Base-by-base conservation (phyloP, 30 jellyfish, hydroid and myxozoan species). In the Mastigias papua region DNA sequence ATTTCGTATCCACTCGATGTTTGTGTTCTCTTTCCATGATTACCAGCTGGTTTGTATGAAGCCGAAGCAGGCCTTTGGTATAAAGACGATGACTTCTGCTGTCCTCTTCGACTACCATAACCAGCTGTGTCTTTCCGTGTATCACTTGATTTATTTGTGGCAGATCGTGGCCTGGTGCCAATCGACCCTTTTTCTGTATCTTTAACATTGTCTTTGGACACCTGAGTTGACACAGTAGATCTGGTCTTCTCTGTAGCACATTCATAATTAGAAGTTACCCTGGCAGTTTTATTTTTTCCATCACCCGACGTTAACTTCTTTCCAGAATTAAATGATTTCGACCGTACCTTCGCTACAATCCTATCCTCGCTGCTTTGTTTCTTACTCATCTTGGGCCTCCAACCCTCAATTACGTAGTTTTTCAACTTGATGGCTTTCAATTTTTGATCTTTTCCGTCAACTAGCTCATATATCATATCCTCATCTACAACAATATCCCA, bases 401-500 rank as follows among this genome's bases (percentile, higher is more conserved):
- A 94, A 34, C 93, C 93, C 69, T 94, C 97, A 31, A 91, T 84
- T 17, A 94, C 97, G 37, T 94, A 94, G 49, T 94, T 94, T 69
- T 89, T 94, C 35, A 94, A 73, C 71, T 94, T 94, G 20, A 94
- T 93, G 22, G 87, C 88, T 46, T 94, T 94, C n/a, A 94, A 76
- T 64, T 84, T 71, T n/a, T 88, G 74, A 79, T 93, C 97, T 57
- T 72, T 61, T 29, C 93, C 90, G 3, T 50, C 61, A 1, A 94
- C 25, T 17, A 89, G 57, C 9, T 75, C 89, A 42, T 34, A 34
- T 35, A 94, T 84, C 69, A 94, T 84, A 23, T 73, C 84, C 22
- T 94, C 98, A 67, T 94, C 98, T 10, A 89, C 97, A 25, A 96
- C 96, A 48, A 94, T 75, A 69, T 94, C 98, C 88, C 90, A 90